phyloP scores from a whole-genome alignment of 2,797 vertebrate species.

The Sebastes glaucus region DNA sequence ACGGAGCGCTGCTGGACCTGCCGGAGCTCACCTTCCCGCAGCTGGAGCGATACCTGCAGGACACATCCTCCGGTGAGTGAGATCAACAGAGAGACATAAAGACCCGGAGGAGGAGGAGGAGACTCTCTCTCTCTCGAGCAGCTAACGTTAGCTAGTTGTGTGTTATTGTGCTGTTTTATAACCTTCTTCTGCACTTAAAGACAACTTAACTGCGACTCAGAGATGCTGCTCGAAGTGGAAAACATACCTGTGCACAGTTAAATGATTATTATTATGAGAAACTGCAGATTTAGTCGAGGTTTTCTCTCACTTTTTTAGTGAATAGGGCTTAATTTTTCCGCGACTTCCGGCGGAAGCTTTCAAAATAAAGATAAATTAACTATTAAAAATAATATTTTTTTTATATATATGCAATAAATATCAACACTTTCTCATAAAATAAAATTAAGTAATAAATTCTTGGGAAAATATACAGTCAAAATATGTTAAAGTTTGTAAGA shows the following conservation, averaged over 20 bases:
- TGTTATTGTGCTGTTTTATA: constrained; percentile 83
- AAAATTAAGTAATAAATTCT: fast-evolving
- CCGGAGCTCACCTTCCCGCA: constrained; percentile 94
- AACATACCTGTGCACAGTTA: background rate
- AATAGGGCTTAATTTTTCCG: constrained; percentile 64
- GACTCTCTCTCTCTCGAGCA: background rate
- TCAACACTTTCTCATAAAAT: too few relatives aligned
- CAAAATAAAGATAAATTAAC: constrained; percentile 36
- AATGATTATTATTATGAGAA: background rate
- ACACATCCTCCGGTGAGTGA: constrained; percentile 86
- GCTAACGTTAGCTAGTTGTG: constrained; percentile 69
- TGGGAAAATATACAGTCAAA: too few relatives aligned
- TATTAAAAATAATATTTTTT: too few relatives aligned
- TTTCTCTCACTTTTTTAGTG: constrained; percentile 72
- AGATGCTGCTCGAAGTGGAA: background rate
- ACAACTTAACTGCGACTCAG: background rate
- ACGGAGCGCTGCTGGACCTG: constrained; percentile 90
- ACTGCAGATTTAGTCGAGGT: constrained; percentile 24
- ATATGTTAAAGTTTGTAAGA: too few relatives aligned
- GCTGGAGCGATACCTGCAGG: constrained; percentile 93
- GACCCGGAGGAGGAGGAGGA: too few relatives aligned
- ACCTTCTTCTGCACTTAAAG: constrained; percentile 38
- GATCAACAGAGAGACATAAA: constrained; percentile 12
- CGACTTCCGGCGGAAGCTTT: constrained; percentile 11
- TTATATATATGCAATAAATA: too few relatives aligned